Conservation (phyloP, 2,888 invertebrate genomes). For the Sylvicola cinctus region DNA sequence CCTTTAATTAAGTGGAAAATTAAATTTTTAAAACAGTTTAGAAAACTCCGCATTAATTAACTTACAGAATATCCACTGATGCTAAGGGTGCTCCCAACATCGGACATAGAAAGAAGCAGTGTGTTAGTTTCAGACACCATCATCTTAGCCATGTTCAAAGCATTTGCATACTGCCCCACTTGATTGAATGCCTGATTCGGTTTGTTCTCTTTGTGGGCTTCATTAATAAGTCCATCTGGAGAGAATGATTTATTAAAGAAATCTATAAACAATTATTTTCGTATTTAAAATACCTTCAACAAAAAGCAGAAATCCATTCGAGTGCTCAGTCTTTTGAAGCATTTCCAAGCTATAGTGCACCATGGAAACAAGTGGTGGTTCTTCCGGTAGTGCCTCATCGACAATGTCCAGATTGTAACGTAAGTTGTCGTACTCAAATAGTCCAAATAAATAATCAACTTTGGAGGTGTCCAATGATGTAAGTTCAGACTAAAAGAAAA, state of each 20-base stretch:
- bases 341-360: slow-evolving; percentile 1
- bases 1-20: not conserved
- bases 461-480: not conserved
- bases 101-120: not conserved
- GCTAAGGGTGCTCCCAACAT: not conserved
- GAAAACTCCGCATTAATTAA: not conserved
- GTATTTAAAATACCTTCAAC: slow-evolving; percentile 1
- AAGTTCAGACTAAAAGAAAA: not conserved
- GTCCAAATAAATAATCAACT: not conserved
- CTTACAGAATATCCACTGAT: not conserved
- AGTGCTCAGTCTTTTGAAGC: not conserved
- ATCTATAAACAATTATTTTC: not conserved
- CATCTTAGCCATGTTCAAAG: not conserved
- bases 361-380: not conserved
- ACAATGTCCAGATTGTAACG: not conserved
- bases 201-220: slow-evolving; percentile 1
- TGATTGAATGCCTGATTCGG: not conserved
- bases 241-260: not conserved
- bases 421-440: not conserved
- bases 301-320: not conserved
- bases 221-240: slow-evolving; percentile 1
- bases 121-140: not conserved
- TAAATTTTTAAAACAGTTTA: not conserved
- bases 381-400: not conserved
- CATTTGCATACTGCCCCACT: not conserved